These are phyloP conservation scores for Eledona agricola DNA, from an alignment of 2,888 invertebrate genomes.

Conservation along the genomic window DNA sequence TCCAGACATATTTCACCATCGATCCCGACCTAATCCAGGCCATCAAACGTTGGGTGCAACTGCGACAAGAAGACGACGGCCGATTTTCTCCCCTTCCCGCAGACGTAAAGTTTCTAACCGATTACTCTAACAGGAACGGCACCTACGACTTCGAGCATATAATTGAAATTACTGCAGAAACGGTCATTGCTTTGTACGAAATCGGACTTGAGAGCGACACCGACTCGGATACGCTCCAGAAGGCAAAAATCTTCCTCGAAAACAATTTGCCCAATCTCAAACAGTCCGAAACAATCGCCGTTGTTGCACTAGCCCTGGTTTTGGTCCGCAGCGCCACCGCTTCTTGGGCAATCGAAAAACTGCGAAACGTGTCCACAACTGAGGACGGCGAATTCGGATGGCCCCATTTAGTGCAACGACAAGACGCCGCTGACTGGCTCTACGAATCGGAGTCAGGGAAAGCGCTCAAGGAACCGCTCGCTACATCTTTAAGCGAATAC, in stretches of 20 bases:
- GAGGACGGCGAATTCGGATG: constrained; percentile 76
- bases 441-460: constrained; percentile 67
- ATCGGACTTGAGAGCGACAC: constrained; percentile 63
- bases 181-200: constrained; percentile 69
- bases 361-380: constrained; percentile 70
- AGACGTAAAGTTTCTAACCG: constrained; percentile 63
- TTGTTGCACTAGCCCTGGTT: constrained; percentile 69
- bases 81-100: constrained; percentile 69
- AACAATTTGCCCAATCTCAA: constrained; percentile 66
- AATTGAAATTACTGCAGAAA: constrained; percentile 71
- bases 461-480: constrained; percentile 66
- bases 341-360: constrained; percentile 67
- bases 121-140: no score
- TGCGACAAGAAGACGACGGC: constrained; percentile 69
- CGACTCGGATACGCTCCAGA: constrained; percentile 62
- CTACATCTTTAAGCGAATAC: constrained; percentile 69
- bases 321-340: constrained; percentile 62
- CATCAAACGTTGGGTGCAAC: constrained; percentile 71
- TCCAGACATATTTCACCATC: constrained; percentile 70
- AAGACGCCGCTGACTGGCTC: constrained; percentile 72
- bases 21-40: constrained; percentile 70
- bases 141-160: constrained; percentile 69
- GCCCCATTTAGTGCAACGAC: constrained; percentile 66
- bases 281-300: constrained; percentile 69
- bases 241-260: constrained; percentile 68